Percentiles rank a stretch among this genome's conserved stretches.
Evolutionary conservation across 2,797 vertebrate genomes (phyloP).

Genomic region (Lycodopsis pacificus): DNA sequence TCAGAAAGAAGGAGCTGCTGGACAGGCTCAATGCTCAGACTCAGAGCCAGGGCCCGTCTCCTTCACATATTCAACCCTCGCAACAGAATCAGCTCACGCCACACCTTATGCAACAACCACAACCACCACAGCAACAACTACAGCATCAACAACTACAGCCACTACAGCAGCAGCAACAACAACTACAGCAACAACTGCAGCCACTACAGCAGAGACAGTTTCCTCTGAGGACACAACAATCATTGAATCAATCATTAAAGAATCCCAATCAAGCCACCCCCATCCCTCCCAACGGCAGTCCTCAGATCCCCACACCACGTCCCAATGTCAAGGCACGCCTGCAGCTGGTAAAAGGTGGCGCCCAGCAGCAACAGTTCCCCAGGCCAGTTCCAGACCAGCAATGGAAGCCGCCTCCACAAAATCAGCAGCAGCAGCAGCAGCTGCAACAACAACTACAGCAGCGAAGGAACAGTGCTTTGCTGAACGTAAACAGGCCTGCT

Average conservation of each 20-base stretch:
- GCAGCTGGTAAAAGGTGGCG: slow-evolving; percentile 70
- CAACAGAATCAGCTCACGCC: slow-evolving; percentile 59
- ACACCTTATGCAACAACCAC: slow-evolving; percentile 42
- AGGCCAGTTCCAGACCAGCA: slow-evolving; percentile 79
- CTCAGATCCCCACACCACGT: slow-evolving; percentile 51
- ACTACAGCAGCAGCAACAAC: slow-evolving; percentile 58
- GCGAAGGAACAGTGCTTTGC: slow-evolving; percentile 78
- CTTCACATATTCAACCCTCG: slow-evolving; percentile 68
- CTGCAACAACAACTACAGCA: slow-evolving; percentile 78
- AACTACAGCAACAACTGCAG: slow-evolving; percentile 40
- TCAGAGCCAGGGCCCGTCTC: slow-evolving; percentile 63
- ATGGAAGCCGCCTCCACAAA: slow-evolving; percentile 76
- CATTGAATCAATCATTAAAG: slow-evolving; percentile 74
- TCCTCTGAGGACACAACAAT: slow-evolving; percentile 72
- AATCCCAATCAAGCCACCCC: slow-evolving; percentile 70
- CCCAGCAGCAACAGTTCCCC: slow-evolving; percentile 68
- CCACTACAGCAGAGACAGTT: slow-evolving; percentile 71
- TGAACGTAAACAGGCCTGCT: slow-evolving; percentile 77
- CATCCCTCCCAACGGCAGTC: slow-evolving; percentile 59
- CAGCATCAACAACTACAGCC: slow-evolving; percentile 10
- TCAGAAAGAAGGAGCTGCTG: slow-evolving; percentile 93
- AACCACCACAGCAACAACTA: slow-evolving; percentile 44
- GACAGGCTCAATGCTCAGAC: slow-evolving; percentile 89
- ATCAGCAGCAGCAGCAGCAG: slow-evolving; percentile 77
- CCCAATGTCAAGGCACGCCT: slow-evolving; percentile 79